Evolutionary conservation across 2,797 vertebrate species (phyloP).

Genomic region (Sciaenops ocellatus): DNA sequence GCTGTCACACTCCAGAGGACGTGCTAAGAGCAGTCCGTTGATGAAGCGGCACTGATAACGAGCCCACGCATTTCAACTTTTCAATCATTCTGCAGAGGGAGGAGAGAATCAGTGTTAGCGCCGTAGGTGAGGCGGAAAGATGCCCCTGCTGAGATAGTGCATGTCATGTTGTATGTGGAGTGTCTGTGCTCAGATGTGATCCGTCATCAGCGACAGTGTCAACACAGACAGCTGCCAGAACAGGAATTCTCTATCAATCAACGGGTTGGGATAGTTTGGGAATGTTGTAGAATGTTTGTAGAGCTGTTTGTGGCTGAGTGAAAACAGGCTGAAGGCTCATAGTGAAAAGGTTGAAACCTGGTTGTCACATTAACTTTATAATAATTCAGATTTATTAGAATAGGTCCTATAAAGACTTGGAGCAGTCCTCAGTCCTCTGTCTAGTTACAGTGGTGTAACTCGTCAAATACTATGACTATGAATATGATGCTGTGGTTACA

Average conservation of each 20-base stretch:
- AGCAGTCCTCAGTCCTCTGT: no score
- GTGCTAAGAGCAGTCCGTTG: constrained; percentile 27
- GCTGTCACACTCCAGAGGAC: constrained; percentile 39
- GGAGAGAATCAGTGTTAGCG: background rate
- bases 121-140: constrained; percentile 26
- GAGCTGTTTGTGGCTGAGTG: background rate
- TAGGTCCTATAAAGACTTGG: background rate
- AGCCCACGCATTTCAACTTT: background rate
- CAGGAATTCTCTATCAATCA: constrained; percentile 30
- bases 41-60: constrained; percentile 59
- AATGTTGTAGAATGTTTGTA: background rate
- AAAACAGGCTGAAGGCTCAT: background rate
- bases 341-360: background rate
- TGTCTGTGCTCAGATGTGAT: constrained; percentile 28
- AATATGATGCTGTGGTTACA: no score
- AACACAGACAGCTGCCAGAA: constrained; percentile 22
- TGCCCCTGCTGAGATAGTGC: constrained; percentile 9
- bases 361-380: no score
- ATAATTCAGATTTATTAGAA: background rate
- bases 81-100: background rate
- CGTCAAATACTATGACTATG: no score
- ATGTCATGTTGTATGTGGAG: constrained; percentile 22
- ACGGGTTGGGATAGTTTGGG: background rate
- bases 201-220: background rate
- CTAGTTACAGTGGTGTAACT: no score